A percentile compares a stretch with the other conserved stretches of the same genome.
These are phyloP conservation scores for Anneissia japonica DNA, from an alignment of 35 echinoderm and acorn worm genomes.

Conservation along the genomic window DNA sequence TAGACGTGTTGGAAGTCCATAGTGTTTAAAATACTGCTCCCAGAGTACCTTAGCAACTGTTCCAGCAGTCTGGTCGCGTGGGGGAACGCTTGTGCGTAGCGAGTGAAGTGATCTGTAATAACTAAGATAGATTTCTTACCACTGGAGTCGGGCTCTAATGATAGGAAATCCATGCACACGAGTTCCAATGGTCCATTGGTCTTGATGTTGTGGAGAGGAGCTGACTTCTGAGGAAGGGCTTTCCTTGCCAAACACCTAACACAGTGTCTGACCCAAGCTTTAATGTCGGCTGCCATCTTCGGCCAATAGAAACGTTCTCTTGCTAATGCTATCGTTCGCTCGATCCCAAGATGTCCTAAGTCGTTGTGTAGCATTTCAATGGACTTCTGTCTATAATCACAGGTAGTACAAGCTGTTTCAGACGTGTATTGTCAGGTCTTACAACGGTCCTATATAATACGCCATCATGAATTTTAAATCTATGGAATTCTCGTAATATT, in stretches of 20 bases:
- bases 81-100: neutral
- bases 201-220: too few species aligned
- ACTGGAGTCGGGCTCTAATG: neutral
- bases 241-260: too few species aligned
- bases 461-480: neutral
- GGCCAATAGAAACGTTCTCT: conserved; percentile 18
- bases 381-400: neutral
- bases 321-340: conserved; percentile 9
- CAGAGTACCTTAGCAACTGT: neutral
- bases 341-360: conserved; percentile 8
- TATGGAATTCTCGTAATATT: neutral
- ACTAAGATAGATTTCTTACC: neutral
- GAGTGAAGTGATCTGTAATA: neutral
- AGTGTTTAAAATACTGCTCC: too few species aligned
- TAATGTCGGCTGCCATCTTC: neutral
- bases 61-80: neutral
- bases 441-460: neutral
- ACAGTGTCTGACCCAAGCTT: neutral
- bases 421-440: neutral
- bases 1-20: too few species aligned
- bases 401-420: neutral
- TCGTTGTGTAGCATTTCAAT: neutral
- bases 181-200: neutral
- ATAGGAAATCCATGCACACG: neutral
- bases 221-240: too few species aligned